Base-by-base conservation (phyloP, 2,113 vertebrate species). In the Pyrgilauda ruficollis region DNA sequence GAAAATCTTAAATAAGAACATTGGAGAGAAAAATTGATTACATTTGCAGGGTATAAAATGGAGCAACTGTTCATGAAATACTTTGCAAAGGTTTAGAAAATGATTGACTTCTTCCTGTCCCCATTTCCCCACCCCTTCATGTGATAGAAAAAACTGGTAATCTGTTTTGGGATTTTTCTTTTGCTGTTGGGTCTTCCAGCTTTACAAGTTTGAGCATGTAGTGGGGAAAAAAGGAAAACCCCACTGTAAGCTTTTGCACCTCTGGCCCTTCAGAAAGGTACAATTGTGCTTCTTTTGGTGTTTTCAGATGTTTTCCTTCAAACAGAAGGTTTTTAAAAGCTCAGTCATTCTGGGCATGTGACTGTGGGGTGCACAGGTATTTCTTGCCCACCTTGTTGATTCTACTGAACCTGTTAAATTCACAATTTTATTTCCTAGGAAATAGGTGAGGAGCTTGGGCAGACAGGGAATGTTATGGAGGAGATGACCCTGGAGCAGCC, bases 1-100 rank as follows among this genome's bases (percentile, higher is more conserved):
- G 13, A 85, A 82, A 94, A 70, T 17, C 59, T 74, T 84, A 78
- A 84, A 47, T 53, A 93, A 82, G 59, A 70, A 70, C 13, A 79
- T 75, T 33, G 39, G 56, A 62, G 41, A 76, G 33, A 81, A 73
- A 87, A 91, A 61, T 1, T 30, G 9, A 74, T 93, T 62, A 46
- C 22, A 55, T 84, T 90, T 78, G 30, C 18, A 89, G 44, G 37
- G 33, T 35, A 17, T n/a, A 50, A 86, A 26, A 55, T 33, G 58
- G 43, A 79, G 28, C 24, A 88, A 53, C 20, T 66, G 10, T 35
- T 73, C 31, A 61, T 43, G 1, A 83, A 84, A 80, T 84, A 76
- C 15, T 73, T 33, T 84, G 39, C 41, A 69, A 15, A 20, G 7
- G 10, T 61, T 91, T 62, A 47, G 53, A 76, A 62, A 41, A 22